Base-by-base conservation (phyloP, 2,113 vertebrate species). In the Neogobius melanostomus region DNA sequence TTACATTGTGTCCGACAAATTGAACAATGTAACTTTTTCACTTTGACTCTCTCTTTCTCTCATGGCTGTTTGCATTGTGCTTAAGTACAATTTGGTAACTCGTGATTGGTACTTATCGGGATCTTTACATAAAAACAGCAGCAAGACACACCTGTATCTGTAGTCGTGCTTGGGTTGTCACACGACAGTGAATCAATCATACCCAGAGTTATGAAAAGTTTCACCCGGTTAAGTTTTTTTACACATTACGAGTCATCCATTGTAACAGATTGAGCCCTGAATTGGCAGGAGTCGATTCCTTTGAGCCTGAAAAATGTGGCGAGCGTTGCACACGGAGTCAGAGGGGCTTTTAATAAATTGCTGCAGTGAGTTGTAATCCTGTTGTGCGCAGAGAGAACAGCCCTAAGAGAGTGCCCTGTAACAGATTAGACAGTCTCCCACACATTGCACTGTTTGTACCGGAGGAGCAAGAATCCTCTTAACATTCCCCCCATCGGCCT, bases 351-450 rank as follows among this genome's bases (percentile, higher is more conserved):
- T 69, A 72, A 82, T 84, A 78, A 73, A 80, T 69, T 74, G 81
- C 76, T 65, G 69, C 79, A 79, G 70, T 47, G 78, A 75, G 79
- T 76, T 51, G 71, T 79, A 80, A 78, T 83, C 76, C 74, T 68
- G 70, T 69, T 53, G 74, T 74, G 59, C 68, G 75, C 67, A 77
- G 75, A 82, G 84, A 80, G 73, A 74, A 76, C 72, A 51, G 65
- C 80, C 77, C 74, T 28, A 64, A 66, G 81, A 79, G 85, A 81
- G 69, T 64, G 80, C 57, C 60, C 66, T 9, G 54, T 17, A 67
- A 57, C 59, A 82, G 88, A 87, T 88, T 81, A 80, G 83, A 85
- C 68, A 69, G 76, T 59, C 74, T 80, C 79, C 74, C 77, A 73
- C 75, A 67, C 66, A 51, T 49, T 61, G 47, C 69, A 60, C 36